Evolutionary conservation across 1,140 invertebrate genomes (phyloP).

Genomic region (Gonioctena quinquepunctata): DNA sequence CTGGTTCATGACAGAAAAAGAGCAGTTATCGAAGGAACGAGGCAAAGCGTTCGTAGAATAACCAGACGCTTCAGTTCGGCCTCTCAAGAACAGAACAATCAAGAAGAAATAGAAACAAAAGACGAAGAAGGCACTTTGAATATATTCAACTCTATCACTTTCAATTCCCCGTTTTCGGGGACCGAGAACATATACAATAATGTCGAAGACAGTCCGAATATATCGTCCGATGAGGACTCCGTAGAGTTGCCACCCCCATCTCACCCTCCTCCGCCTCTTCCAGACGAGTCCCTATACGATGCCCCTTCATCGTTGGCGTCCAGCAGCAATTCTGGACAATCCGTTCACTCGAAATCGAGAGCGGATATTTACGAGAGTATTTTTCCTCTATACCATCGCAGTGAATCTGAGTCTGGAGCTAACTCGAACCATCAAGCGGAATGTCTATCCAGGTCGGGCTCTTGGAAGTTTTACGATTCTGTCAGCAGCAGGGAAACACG

Average conservation of each 20-base stretch:
- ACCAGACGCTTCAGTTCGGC: slow-evolving; percentile 47
- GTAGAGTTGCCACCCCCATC: slow-evolving; percentile 60
- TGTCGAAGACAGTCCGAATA: slow-evolving; percentile 28
- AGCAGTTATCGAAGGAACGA: slow-evolving; percentile 59
- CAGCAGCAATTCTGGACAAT: slow-evolving; percentile 54
- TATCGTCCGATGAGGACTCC: slow-evolving; percentile 43
- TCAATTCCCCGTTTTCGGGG: slow-evolving; percentile 47
- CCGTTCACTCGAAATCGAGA: slow-evolving; percentile 46
- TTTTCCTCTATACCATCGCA: slow-evolving; percentile 54
- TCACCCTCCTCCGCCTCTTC: slow-evolving; percentile 64
- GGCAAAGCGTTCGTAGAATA: slow-evolving; percentile 57
- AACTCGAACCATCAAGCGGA: slow-evolving; percentile 13
- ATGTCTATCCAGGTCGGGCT: slow-evolving; percentile 57
- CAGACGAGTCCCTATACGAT: slow-evolving; percentile 64
- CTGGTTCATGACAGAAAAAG: slow-evolving; percentile 59
- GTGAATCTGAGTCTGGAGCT: slow-evolving; percentile 57
- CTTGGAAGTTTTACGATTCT: slow-evolving; percentile 63
- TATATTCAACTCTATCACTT: slow-evolving; percentile 49
- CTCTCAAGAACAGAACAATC: slow-evolving; percentile 30
- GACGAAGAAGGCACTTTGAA: slow-evolving; percentile 37
- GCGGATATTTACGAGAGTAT: slow-evolving; percentile 53
- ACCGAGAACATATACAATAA: slow-evolving; percentile 42
- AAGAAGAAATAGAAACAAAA: slow-evolving; percentile 21
- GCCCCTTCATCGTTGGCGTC: slow-evolving; percentile 58
- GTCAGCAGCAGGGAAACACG: slow-evolving; percentile 48